Conservation (phyloP, 2,888 invertebrate genomes). For the Drosophila eohydei region DNA sequence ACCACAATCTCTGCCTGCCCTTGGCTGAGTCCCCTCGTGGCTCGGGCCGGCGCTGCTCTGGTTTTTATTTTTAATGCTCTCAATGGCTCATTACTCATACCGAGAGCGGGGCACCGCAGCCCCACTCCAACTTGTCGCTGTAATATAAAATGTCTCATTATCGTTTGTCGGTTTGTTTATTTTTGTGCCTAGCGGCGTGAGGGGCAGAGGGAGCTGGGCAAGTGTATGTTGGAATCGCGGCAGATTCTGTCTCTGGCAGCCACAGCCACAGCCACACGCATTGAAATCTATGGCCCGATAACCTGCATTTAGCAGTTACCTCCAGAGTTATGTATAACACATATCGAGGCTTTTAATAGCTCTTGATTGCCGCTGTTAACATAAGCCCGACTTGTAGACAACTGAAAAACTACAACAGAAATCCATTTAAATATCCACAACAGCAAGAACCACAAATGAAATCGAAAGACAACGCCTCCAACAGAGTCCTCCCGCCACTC, state of each 20-base stretch:
- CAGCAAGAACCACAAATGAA: slow-evolving; percentile 38
- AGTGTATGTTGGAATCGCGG: slow-evolving; percentile 2
- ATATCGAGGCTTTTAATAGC: slow-evolving; percentile 74
- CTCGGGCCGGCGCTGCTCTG: slow-evolving; percentile 42
- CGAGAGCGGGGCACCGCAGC: slow-evolving; percentile 13
- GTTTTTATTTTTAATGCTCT: slow-evolving; percentile 65
- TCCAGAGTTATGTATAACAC: slow-evolving; percentile 62
- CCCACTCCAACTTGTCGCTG: slow-evolving; percentile 34
- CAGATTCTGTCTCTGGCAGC: neutral
- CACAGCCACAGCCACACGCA: slow-evolving; percentile 12
- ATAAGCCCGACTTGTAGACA: slow-evolving; percentile 75
- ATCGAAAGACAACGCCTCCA: slow-evolving; percentile 60
- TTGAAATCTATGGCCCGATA: slow-evolving; percentile 39
- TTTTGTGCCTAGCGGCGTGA: slow-evolving; percentile 19
- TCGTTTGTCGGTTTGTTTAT: slow-evolving; percentile 69
- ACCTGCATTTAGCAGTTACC: slow-evolving; percentile 36
- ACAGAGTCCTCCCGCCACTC: neutral
- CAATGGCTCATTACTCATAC: slow-evolving; percentile 62
- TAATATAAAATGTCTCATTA: slow-evolving; percentile 71
- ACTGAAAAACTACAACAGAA: slow-evolving; percentile 71
- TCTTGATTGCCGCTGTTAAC: slow-evolving; percentile 78
- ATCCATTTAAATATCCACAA: slow-evolving; percentile 66
- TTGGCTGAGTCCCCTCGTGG: slow-evolving; percentile 8
- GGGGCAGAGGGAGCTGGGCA: slow-evolving; percentile 9
- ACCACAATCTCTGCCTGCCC: slow-evolving; percentile 38